These are phyloP conservation scores for Blennius ocellaris DNA, from an alignment of 2,113 vertebrate species.

Conservation along the genomic window DNA sequence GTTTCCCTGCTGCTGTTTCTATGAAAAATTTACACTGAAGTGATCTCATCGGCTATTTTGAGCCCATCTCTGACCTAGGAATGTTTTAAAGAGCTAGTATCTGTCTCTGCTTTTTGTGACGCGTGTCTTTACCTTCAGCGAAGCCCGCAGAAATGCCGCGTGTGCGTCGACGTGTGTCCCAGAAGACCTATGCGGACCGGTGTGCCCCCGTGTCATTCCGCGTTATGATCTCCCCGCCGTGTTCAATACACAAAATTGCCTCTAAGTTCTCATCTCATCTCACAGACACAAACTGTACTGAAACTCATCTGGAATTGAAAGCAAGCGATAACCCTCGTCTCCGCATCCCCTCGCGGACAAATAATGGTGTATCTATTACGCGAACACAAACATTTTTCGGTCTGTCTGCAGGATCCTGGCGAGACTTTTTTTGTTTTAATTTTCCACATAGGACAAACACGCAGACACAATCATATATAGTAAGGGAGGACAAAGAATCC, in stretches of 20 bases:
- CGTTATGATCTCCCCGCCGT: constrained; percentile 35
- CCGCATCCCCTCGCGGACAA: constrained; percentile 22
- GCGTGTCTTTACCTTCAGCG: constrained; percentile 36
- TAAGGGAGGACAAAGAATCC: constrained; percentile 45
- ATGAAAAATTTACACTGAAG: constrained; percentile 86
- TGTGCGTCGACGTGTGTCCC: background rate
- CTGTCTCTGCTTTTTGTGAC: constrained; percentile 42
- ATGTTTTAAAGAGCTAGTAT: constrained; percentile 79
- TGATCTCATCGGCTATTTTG: constrained; percentile 86
- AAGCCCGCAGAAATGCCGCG: constrained; percentile 17
- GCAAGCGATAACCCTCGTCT: constrained; percentile 40
- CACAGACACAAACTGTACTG: background rate
- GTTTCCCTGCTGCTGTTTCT: constrained; percentile 76
- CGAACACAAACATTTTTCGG: constrained; percentile 21
- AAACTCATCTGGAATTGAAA: constrained; percentile 50
- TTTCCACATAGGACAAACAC: constrained; percentile 30
- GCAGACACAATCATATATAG: constrained; percentile 24
- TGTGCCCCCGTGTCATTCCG: background rate
- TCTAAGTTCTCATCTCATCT: constrained; percentile 37
- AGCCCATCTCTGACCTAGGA: constrained; percentile 79
- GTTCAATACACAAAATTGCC: constrained; percentile 34
- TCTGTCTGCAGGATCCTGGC: constrained; percentile 7
- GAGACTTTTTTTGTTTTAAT: constrained; percentile 40
- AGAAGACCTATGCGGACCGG: background rate
- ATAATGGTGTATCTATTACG: constrained; percentile 21